Evolutionary conservation across 2,113 vertebrate genomes (phyloP).

Genomic region (Dicrurus megarhynchus): DNA sequence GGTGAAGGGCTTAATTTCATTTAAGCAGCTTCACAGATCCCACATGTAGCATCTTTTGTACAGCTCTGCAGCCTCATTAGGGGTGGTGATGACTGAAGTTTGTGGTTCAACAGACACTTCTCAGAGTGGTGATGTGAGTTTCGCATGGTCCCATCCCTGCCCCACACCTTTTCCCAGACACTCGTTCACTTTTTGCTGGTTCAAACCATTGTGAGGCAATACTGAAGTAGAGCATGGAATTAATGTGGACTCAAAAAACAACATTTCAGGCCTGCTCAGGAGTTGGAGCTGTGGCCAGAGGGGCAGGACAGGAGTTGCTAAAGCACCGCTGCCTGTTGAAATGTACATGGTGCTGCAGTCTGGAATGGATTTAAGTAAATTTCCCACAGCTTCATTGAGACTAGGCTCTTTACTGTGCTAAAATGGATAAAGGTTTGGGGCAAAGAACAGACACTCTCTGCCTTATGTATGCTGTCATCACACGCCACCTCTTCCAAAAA

Average conservation of each 20-base stretch:
- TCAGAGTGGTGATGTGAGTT: not conserved
- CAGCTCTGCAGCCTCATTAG: not conserved
- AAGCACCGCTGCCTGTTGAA: not conserved
- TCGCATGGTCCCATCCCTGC: accelerated
- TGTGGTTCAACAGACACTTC: not conserved
- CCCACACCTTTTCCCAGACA: not conserved
- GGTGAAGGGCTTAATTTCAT: not conserved
- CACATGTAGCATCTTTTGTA: not conserved
- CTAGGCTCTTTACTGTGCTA: not conserved
- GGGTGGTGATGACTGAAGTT: not conserved
- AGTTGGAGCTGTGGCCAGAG: not conserved
- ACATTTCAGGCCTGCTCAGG: not conserved
- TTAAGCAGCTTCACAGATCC: not conserved
- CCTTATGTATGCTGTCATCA: not conserved
- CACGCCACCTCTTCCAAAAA: not conserved
- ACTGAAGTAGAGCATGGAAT: not conserved
- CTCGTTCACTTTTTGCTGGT: not conserved
- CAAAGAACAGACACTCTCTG: not conserved
- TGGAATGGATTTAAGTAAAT: not conserved
- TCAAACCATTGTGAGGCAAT: not conserved
- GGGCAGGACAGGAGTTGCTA: not conserved
- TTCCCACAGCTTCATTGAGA: not conserved
- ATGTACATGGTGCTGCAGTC: not conserved
- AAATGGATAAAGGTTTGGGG: not conserved
- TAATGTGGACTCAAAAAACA: not conserved